A percentile compares a stretch with the other conserved stretches of the same genome.
Evolutionary conservation across 2,888 invertebrate genomes (phyloP).

Genomic region (Nineta flava): DNA sequence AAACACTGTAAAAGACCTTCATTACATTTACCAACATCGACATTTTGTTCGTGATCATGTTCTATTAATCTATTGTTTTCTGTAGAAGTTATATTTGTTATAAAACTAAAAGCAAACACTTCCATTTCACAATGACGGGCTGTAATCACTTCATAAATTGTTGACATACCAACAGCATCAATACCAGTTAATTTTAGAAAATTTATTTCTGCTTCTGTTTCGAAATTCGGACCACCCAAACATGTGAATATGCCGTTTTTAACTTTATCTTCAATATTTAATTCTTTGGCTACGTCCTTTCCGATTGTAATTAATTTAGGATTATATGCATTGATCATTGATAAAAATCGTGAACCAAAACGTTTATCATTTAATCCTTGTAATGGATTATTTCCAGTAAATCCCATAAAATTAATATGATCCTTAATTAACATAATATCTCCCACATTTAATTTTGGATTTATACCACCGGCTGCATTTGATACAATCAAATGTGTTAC

Average conservation of each 20-base stretch:
- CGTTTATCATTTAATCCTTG: slow-evolving; percentile 90
- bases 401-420: slow-evolving; percentile 94
- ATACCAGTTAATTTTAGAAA: slow-evolving; percentile 70
- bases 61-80: slow-evolving; percentile 59
- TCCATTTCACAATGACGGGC: slow-evolving; percentile 85
- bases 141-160: slow-evolving; percentile 63
- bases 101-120: slow-evolving; percentile 83
- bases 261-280: slow-evolving; percentile 54
- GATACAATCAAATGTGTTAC: slow-evolving; percentile 80
- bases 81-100: slow-evolving; percentile 79
- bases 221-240: slow-evolving; percentile 87
- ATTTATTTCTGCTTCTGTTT: slow-evolving; percentile 84
- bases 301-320: slow-evolving; percentile 51
- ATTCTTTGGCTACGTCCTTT: slow-evolving; percentile 49
- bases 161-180: slow-evolving; percentile 75
- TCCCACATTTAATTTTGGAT: slow-evolving; percentile 71
- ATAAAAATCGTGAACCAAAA: slow-evolving; percentile 88
- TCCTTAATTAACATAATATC: slow-evolving; percentile 96
- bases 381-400: slow-evolving; percentile 88
- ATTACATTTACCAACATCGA: slow-evolving; percentile 55
- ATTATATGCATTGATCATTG: slow-evolving; percentile 84
- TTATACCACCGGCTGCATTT: slow-evolving; percentile 94
- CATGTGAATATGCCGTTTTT: slow-evolving; percentile 90
- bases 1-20: slow-evolving; percentile 51
- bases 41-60: slow-evolving; percentile 82